Percentiles rank a stretch among this genome's conserved stretches.
Evolutionary conservation across 2,113 vertebrate genomes (phyloP).

Genomic region (Ailuropoda melanoleuca): DNA sequence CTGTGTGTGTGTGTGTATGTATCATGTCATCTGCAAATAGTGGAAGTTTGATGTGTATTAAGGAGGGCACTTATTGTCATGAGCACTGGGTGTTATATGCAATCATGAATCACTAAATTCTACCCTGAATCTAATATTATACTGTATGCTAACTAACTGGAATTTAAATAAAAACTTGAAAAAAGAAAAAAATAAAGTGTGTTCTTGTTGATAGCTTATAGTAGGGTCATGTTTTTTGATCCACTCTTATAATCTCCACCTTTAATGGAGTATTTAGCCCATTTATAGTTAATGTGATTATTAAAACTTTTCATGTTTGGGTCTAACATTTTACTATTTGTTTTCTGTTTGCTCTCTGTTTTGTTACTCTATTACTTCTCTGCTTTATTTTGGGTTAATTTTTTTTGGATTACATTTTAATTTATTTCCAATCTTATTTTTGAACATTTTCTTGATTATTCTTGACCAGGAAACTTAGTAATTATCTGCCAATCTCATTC

Average conservation of each 20-base stretch:
- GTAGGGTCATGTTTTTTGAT: not conserved
- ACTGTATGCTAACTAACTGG: not conserved
- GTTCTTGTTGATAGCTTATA: not conserved
- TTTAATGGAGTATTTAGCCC: not conserved
- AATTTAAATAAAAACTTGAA: not conserved
- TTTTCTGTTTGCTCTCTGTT: not conserved
- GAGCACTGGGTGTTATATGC: not conserved
- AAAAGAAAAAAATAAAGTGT: not conserved
- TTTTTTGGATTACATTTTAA: conserved; percentile 23
- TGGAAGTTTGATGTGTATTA: too few relatives aligned
- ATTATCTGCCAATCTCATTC: not conserved
- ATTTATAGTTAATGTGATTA: not conserved
- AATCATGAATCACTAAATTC: not conserved
- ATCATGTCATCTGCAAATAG: too few relatives aligned
- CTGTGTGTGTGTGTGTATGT: not conserved
- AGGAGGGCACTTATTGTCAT: not conserved
- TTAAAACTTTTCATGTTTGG: not conserved
- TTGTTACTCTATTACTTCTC: not conserved
- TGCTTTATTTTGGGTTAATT: not conserved
- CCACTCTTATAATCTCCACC: not conserved
- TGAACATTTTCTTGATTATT: conserved; percentile 31
- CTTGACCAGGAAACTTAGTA: not conserved
- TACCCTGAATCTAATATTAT: not conserved
- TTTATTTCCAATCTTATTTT: not conserved
- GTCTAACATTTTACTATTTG: conserved; percentile 6